Conservation (phyloP, 2,113 vertebrate species). For the Caranx melampygus region DNA sequence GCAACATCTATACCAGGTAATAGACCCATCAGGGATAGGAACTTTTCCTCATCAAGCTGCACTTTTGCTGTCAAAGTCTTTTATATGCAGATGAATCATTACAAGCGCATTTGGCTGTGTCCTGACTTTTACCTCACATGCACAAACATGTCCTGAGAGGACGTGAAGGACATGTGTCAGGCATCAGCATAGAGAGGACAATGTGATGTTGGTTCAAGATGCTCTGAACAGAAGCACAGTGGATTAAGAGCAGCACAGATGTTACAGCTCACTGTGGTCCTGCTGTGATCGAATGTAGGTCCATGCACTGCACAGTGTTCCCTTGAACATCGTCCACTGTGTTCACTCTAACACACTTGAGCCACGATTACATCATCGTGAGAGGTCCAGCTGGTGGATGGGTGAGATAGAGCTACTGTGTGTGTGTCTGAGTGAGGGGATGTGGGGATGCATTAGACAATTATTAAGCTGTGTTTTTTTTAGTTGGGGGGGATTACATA, state of each 20-base stretch:
- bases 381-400: constrained; percentile 60
- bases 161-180: neutral
- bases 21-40: neutral
- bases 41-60: neutral
- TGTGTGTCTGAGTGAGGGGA: neutral
- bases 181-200: neutral
- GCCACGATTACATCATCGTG: constrained; percentile 66
- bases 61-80: constrained; percentile 1
- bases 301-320: constrained; percentile 1
- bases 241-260: constrained; percentile 64
- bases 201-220: constrained; percentile 8
- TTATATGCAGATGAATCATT: constrained; percentile 17
- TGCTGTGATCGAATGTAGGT: constrained; percentile 5
- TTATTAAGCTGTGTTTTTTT: constrained; percentile 55
- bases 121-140: neutral
- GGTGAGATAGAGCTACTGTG: neutral
- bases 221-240: neutral
- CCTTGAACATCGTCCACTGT: constrained; percentile 13
- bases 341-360: constrained; percentile 34
- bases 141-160: neutral
- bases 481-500: constrained; percentile 22
- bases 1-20: neutral
- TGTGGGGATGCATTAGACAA: constrained; percentile 25
- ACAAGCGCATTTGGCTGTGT: neutral
- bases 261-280: constrained; percentile 27